Evolutionary conservation across 2,888 invertebrate species (phyloP).

Genomic region (Syritta pipiens): DNA sequence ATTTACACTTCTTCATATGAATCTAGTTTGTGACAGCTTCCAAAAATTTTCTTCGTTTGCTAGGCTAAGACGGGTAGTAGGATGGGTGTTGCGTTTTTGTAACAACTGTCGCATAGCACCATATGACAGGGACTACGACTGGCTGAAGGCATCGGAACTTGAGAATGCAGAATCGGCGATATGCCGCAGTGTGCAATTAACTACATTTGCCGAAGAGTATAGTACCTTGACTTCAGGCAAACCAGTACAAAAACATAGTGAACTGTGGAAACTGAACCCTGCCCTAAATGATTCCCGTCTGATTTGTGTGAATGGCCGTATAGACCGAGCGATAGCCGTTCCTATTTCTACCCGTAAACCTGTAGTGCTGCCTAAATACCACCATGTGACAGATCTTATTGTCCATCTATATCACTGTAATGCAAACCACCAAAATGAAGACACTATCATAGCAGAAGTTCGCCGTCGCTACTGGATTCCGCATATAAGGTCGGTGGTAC

Average conservation of each 20-base stretch:
- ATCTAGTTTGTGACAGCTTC: neutral
- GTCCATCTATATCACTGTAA: neutral
- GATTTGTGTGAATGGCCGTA: neutral
- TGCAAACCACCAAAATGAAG: constrained; percentile 10
- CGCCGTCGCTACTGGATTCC: neutral
- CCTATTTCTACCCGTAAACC: neutral
- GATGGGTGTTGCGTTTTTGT: constrained; percentile 19
- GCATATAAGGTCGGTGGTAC: neutral
- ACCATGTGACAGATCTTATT: neutral
- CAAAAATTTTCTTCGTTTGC: constrained; percentile 15
- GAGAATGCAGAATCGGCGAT: constrained; percentile 15
- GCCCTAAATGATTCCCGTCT: neutral
- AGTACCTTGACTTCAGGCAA: neutral
- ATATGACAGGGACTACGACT: neutral
- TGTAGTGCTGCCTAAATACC: neutral
- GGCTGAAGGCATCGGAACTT: neutral
- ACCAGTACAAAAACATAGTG: neutral
- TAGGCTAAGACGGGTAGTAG: constrained; percentile 10
- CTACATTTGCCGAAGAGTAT: constrained; percentile 31
- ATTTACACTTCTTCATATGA: constrained; percentile 6
- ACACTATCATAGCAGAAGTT: neutral
- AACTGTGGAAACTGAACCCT: neutral
- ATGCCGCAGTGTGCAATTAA: constrained; percentile 21
- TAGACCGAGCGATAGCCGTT: neutral
- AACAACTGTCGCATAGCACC: constrained; percentile 3